phyloP scores from a whole-genome alignment of 2,113 vertebrate genomes.

The Sylvia atricapilla region DNA sequence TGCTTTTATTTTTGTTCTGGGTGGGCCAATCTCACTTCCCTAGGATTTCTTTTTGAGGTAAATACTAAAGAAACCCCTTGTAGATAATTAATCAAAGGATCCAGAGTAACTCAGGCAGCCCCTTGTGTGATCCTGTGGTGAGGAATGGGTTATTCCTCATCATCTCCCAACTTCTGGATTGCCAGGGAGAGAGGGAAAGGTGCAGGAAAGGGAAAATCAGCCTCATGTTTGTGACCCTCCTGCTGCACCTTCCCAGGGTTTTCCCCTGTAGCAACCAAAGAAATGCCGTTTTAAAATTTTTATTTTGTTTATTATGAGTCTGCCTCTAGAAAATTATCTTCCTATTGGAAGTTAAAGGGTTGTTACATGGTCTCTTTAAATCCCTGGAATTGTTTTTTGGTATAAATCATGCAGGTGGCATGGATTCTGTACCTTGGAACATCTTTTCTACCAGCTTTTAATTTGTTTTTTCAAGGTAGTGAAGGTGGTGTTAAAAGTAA shows the following conservation, averaged over 20 bases:
- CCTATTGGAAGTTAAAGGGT: background rate
- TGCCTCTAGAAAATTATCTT: background rate
- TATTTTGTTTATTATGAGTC: background rate
- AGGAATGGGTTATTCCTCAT: background rate
- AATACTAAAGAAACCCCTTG: background rate
- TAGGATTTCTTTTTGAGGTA: background rate
- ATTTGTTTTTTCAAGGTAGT: background rate
- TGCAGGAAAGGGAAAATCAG: background rate
- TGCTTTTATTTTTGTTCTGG: accelerated
- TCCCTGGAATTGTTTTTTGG: background rate
- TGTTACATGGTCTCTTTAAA: accelerated
- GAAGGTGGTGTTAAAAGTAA: background rate
- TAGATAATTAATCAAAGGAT: background rate
- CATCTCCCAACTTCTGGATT: background rate
- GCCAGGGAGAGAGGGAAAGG: background rate
- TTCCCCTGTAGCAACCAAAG: background rate
- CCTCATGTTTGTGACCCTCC: accelerated
- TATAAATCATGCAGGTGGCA: background rate
- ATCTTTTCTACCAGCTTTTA: background rate
- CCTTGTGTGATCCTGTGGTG: background rate
- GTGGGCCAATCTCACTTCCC: background rate
- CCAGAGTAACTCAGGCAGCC: background rate
- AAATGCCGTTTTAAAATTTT: background rate
- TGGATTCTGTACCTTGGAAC: background rate
- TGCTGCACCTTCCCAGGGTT: background rate